Base-by-base conservation (phyloP, 37 sponge, comb jelly and placozoan species). In the Geodia barretti region DNA sequence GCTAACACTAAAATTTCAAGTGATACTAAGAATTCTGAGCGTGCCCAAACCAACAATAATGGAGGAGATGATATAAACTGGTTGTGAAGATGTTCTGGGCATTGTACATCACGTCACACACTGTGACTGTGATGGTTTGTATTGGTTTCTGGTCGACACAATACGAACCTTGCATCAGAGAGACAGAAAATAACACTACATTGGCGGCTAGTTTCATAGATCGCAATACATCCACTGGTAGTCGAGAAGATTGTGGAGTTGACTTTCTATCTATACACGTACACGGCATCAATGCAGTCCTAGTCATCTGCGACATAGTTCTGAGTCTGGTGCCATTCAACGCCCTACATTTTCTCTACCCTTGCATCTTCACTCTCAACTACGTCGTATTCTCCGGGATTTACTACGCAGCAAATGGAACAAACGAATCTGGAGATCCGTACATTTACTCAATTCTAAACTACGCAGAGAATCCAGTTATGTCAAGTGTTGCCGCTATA, bases 331-430 rank as follows among this genome's bases (percentile, higher is more conserved):
- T 89, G 0, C 90, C 90, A 1, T 62, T 80, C 19, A 77, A 83
- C 36, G 29, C 89, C 29, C 40, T 85, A 0, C 93, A 93, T 31
- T 73, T 88, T 37, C 41, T 32, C 43, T 72, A 74, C 30, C 64
- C 80, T 31, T 25, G 70, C 21, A 1, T 73, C 19, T 74, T 78
- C 61, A 60, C 37, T 14, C 58, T 77, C 1, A 39, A 62, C 26
- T 93, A 89, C 47, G 41, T 74, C 7, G 68, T 89, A 0, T 89
- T 93, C 63, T 75, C 73, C 20, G 64, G 39, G 30, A 84, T 92
- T 25, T 92, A 84, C 78, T 83, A 31, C 29, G 85, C 73, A n/a
- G 85, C 85, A 41, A 89, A 89, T 9, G 92, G 92, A 19, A 82
- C 79, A 23, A 58, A 86, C 64, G 36, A 40, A 4, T 28, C 72